These are phyloP conservation scores for Rhincodon typus DNA, from an alignment of 2,797 vertebrate genomes.

Conservation along the genomic window DNA sequence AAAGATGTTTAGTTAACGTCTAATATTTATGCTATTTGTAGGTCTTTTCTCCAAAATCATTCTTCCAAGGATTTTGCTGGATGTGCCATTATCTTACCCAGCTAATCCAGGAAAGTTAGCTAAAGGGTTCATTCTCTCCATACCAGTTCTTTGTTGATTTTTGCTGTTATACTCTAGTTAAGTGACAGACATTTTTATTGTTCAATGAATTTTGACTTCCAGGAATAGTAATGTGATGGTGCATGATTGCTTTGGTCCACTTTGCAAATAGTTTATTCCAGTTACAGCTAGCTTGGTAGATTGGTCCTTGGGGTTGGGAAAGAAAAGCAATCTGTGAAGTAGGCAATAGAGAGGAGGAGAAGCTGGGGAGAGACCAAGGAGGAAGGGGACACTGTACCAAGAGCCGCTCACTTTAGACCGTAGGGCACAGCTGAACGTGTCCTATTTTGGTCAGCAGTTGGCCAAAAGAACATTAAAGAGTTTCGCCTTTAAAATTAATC, in stretches of 20 bases:
- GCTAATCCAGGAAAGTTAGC: not conserved
- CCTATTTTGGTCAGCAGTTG: not conserved
- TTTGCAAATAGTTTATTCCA: not conserved
- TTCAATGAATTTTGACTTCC: not conserved
- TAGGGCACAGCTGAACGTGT: not conserved
- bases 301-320: not conserved
- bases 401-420: not conserved
- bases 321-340: not conserved
- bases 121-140: not conserved
- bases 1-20: not conserved
- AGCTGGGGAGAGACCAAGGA: not conserved
- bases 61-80: not conserved
- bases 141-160: not conserved
- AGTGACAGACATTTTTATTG: not conserved
- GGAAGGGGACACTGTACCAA: too few species aligned
- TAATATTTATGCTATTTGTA: not conserved
- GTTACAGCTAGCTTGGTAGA: not conserved
- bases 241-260: not conserved
- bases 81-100: not conserved
- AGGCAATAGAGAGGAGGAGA: not conserved
- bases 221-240: not conserved
- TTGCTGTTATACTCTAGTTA: not conserved
- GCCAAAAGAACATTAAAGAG: not conserved
- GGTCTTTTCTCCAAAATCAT: not conserved
- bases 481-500: not conserved